These are phyloP conservation scores for Podabrus alpinus DNA, from an alignment of 2,888 invertebrate species.

Conservation along the genomic window DNA sequence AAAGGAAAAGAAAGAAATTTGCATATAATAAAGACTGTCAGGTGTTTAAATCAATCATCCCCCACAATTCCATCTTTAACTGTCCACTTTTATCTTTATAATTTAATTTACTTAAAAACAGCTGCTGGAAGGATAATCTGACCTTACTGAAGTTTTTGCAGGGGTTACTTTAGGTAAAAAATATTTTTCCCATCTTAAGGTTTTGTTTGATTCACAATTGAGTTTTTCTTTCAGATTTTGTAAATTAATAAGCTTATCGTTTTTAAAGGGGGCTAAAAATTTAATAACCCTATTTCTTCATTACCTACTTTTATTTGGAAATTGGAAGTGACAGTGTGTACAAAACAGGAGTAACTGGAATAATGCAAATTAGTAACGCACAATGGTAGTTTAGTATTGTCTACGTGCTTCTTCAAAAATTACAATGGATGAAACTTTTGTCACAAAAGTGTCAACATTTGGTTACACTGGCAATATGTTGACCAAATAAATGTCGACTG, in stretches of 20 bases:
- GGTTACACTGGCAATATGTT: constrained; percentile 36
- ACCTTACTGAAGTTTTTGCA: background rate
- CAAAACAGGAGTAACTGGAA: background rate
- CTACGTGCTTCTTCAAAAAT: background rate
- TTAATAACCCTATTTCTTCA: background rate
- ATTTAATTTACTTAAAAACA: background rate
- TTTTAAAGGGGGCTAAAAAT: too few relatives aligned
- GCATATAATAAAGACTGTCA: background rate
- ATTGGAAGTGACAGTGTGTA: background rate
- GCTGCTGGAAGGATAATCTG: background rate
- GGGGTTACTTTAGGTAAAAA: too few relatives aligned
- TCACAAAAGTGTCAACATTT: constrained; percentile 35
- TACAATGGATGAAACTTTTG: constrained; percentile 14
- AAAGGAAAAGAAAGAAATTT: background rate
- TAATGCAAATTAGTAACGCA: constrained; percentile 8
- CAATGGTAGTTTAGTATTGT: background rate
- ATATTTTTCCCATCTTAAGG: too few relatives aligned
- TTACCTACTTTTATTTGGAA: background rate
- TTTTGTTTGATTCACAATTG: too few relatives aligned
- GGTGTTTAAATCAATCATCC: background rate
- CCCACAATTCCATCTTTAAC: background rate
- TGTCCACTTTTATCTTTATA: background rate
- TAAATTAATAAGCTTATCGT: too few relatives aligned
- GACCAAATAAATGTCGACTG: constrained; percentile 36
- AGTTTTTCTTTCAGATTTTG: too few relatives aligned